Evolutionary conservation across 1,140 invertebrate species (phyloP).

Genomic region (Drosophila paulistorum): DNA sequence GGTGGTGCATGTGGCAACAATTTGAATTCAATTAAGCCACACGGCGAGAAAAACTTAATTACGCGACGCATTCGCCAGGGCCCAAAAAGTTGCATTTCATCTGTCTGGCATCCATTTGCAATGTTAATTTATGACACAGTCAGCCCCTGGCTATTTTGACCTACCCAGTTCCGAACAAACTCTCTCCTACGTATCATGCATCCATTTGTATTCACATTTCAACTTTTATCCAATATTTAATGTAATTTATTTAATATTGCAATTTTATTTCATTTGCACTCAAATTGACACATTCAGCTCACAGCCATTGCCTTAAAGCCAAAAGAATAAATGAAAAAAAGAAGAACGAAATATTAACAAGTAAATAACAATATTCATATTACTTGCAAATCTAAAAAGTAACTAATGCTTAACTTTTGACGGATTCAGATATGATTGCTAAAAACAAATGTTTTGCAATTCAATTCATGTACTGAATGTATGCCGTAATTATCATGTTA

Average conservation of each 20-base stretch:
- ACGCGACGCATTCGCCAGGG: conserved; percentile 33
- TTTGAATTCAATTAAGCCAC: conserved; percentile 64
- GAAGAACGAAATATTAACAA: neutral
- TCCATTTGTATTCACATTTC: neutral
- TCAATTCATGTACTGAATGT: too few species aligned
- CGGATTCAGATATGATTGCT: too few species aligned
- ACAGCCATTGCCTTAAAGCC: neutral
- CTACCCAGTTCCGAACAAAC: neutral
- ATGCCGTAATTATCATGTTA: too few species aligned
- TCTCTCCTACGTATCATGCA: neutral
- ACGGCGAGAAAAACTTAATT: conserved; percentile 67
- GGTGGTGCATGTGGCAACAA: conserved; percentile 31
- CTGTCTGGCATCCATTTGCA: conserved; percentile 49
- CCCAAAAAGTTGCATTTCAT: conserved; percentile 20
- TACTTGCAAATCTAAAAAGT: too few species aligned
- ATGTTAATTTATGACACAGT: conserved; percentile 76
- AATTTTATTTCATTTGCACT: conserved; percentile 16
- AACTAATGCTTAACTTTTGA: too few species aligned
- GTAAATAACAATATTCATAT: neutral
- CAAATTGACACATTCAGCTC: neutral
- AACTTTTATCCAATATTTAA: conserved; percentile 61
- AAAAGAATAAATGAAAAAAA: neutral
- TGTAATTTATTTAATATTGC: conserved; percentile 67
- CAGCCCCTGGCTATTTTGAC: conserved; percentile 7
- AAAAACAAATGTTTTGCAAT: too few species aligned